Percentiles rank a stretch among this genome's conserved stretches.
phyloP scores from a whole-genome alignment of 2,888 invertebrate species.

The Amblyteles armatorius region DNA sequence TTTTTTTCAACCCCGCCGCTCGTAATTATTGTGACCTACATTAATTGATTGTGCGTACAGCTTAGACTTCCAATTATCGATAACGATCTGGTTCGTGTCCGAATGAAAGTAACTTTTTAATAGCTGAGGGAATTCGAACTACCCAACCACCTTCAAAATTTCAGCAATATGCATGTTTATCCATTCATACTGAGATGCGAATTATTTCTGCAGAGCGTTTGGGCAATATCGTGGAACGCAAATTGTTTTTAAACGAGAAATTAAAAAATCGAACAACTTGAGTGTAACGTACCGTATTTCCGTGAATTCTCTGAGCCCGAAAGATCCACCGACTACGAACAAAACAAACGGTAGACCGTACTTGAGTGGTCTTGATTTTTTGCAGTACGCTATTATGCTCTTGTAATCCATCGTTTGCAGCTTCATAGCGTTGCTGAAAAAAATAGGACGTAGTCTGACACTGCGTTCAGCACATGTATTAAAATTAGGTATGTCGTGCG shows the following conservation, averaged over 20 bases:
- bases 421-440: neutral
- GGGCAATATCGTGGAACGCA: neutral
- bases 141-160: neutral
- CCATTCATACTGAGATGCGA: neutral
- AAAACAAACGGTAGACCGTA: slow-evolving; percentile 55
- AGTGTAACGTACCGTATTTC: slow-evolving; percentile 42
- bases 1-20: neutral
- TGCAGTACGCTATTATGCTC: slow-evolving; percentile 1
- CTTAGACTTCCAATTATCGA: neutral
- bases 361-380: slow-evolving; percentile 37
- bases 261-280: neutral
- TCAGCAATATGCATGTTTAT: neutral
- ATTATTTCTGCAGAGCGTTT: neutral
- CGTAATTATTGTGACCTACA: neutral
- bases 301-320: slow-evolving; percentile 58
- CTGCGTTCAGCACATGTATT: neutral
- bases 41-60: neutral
- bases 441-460: neutral
- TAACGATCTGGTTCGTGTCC: neutral
- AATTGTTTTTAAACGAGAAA: slow-evolving; percentile 2
- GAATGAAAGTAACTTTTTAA: neutral
- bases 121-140: neutral
- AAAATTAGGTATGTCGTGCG: neutral
- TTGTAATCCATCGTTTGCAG: slow-evolving; percentile 41
- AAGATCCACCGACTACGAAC: slow-evolving; percentile 60